These are phyloP conservation scores for Sclerurus mexicanus DNA, from an alignment of 2,113 vertebrate genomes.

Conservation along the genomic window DNA sequence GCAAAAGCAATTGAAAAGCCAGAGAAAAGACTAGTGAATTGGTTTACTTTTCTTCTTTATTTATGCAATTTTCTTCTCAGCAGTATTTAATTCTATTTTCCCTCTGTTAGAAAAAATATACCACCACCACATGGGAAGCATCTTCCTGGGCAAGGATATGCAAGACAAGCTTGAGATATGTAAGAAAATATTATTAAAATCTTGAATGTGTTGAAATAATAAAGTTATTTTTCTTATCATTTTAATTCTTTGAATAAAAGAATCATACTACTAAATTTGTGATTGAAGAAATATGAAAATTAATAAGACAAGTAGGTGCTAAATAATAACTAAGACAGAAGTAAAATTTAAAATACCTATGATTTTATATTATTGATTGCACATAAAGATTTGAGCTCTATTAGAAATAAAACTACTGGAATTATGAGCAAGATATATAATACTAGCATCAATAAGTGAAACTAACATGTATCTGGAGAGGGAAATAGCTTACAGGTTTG, in stretches of 20 bases:
- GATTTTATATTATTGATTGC: background rate
- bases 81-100: background rate
- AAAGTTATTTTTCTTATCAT: background rate
- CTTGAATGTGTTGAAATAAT: background rate
- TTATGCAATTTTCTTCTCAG: background rate
- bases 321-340: background rate
- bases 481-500: conserved; percentile 4
- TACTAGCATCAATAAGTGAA: conserved; percentile 17
- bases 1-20: background rate
- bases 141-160: background rate
- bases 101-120: background rate
- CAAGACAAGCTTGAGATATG: background rate
- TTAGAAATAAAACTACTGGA: conserved; percentile 23
- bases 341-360: conserved; percentile 15
- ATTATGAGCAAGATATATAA: conserved; percentile 18
- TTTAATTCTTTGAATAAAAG: background rate
- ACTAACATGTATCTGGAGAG: conserved; percentile 1
- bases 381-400: background rate
- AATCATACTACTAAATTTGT: background rate
- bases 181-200: background rate
- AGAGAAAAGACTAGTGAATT: background rate
- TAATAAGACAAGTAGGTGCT: background rate
- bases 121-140: background rate
- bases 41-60: background rate
- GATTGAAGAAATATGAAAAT: background rate